Base-by-base conservation (phyloP, 2,888 invertebrate genomes). In the Elmis aenea region DNA sequence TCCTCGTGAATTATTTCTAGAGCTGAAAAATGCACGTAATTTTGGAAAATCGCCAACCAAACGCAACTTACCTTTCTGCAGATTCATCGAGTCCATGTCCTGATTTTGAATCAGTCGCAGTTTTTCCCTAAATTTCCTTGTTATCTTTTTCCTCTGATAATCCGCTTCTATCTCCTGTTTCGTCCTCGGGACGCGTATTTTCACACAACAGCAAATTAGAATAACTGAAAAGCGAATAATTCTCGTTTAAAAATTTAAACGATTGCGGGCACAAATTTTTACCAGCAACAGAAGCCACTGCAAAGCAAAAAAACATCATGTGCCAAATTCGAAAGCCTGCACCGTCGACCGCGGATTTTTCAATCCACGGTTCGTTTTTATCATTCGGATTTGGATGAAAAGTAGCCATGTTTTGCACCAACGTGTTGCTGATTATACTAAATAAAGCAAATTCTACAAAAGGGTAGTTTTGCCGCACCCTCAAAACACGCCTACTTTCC, bases 111-210 rank as follows among this genome's bases (percentile, higher is more conserved):
- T 87, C 50, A 83, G 79, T 57, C 82, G 79, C 26, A 93, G 70
- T 58, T 89, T 79, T 52, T 85, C 81, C 5, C 85, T 77, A 64
- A 93, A 93, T 64, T 85, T 88, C 51, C 77, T 76, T 0, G 90
- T 83, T 27, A 93, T 80, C 64, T 81, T 84, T 55, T 87, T 82
- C 11, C 93, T 74, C 54, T 87, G 82, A 66, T 86, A 91, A 67
- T 94, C 91, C 0, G 91, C 92, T 64, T 93, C 92, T 45, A 95
- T 94, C 68, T 94, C 92, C 66, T 93, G 92, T 64, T 93, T 93
- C 1, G 94, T 94, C 33, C 94, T 75, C 1, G 94, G 94, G 50
- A 95, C 86, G 20, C 94, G 82, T 66, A 92, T 88, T 49, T 87
- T 84, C 56, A 91, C 78, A 61, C 92, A 91, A 62, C 93, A 94